These are phyloP conservation scores for Strigops habroptila DNA, from an alignment of 2,113 vertebrate genomes.

Conservation along the genomic window DNA sequence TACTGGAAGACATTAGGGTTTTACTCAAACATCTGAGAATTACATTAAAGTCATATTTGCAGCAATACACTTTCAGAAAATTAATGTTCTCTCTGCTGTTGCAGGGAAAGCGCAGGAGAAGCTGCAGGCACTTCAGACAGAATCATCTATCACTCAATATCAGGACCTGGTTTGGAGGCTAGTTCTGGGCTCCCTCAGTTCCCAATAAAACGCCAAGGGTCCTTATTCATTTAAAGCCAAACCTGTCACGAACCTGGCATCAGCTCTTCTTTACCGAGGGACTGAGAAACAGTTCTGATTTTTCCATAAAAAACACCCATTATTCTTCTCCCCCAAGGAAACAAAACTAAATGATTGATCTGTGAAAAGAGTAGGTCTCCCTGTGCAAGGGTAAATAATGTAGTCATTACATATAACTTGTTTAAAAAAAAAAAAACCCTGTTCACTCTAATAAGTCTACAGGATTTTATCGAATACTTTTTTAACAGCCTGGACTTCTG, in stretches of 20 bases:
- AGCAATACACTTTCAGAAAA: constrained; percentile 64
- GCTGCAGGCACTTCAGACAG: constrained; percentile 27
- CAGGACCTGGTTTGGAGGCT: constrained; percentile 6
- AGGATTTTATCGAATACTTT: neutral
- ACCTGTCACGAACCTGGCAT: neutral
- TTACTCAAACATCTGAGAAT: constrained; percentile 61
- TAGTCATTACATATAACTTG: neutral
- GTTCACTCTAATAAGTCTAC: neutral
- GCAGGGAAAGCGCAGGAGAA: constrained; percentile 16
- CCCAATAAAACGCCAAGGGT: constrained; percentile 7
- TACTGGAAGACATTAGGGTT: constrained; percentile 56
- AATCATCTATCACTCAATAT: constrained; percentile 44
- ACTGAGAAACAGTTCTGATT: neutral
- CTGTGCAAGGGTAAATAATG: neutral
- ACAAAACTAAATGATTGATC: neutral
- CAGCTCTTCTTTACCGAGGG: neutral
- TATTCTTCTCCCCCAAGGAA: neutral
- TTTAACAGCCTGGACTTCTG: neutral
- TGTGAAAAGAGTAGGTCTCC: neutral
- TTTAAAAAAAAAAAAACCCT: neutral
- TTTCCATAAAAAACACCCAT: neutral
- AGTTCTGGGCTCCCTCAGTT: neutral
- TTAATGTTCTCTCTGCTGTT: constrained; percentile 50
- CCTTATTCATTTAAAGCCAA: constrained; percentile 19
- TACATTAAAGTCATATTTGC: constrained; percentile 66